A percentile compares a stretch with the other conserved stretches of the same genome.
phyloP scores from a whole-genome alignment of 1,140 invertebrate species.

The Neodiprion virginianus region DNA sequence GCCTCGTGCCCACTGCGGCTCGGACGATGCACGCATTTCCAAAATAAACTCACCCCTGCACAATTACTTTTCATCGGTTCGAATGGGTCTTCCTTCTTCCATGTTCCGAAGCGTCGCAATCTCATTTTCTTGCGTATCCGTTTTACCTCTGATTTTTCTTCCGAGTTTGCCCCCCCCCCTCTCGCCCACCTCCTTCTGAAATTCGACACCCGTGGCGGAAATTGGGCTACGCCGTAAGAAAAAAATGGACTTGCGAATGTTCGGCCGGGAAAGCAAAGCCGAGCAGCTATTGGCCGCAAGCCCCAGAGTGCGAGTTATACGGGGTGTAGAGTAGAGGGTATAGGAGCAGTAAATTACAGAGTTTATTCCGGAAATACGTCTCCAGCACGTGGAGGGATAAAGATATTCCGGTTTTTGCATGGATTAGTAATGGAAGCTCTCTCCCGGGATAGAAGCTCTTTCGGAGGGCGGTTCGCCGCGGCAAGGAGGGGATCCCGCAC shows the following conservation, averaged over 20 bases:
- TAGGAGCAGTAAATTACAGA: conserved; percentile 31
- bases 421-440: conserved; percentile 62
- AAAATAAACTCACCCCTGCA: neutral
- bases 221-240: too few relatives aligned
- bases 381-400: conserved; percentile 58
- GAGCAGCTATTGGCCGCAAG: neutral
- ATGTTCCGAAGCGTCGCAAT: too few relatives aligned
- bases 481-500: conserved; percentile 47
- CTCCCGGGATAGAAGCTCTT: conserved; percentile 58
- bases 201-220: too few relatives aligned
- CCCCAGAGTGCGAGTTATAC: neutral
- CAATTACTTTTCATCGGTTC: too few relatives aligned
- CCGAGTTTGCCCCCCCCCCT: too few relatives aligned
- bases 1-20: conserved; percentile 35
- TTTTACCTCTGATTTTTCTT: too few relatives aligned
- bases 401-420: conserved; percentile 63
- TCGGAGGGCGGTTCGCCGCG: conserved; percentile 52
- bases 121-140: too few relatives aligned
- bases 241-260: too few relatives aligned
- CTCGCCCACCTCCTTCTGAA: too few relatives aligned
- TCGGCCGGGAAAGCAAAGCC: neutral
- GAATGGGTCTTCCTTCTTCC: too few relatives aligned
- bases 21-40: conserved; percentile 33
- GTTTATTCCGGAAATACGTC: conserved; percentile 62
- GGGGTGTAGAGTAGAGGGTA: neutral